Conservation (phyloP, 2,113 vertebrate species). For the Pterocles orientalis region DNA sequence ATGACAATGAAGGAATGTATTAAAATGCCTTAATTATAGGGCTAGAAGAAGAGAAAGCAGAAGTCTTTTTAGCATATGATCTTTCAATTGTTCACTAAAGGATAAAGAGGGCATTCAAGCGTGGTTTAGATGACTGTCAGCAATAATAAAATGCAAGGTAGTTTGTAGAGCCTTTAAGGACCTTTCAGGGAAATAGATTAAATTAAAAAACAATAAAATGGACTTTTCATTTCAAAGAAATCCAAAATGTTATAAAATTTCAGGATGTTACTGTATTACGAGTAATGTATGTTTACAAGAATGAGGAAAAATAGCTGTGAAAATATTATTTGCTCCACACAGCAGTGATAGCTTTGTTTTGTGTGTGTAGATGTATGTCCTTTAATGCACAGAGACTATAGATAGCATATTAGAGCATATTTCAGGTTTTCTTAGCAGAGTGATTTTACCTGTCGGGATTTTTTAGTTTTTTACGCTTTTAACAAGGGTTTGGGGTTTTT, state of each 20-base stretch:
- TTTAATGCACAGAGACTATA: background rate
- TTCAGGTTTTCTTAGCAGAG: background rate
- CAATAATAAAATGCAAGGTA: slow-evolving; percentile 75
- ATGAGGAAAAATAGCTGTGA: slow-evolving; percentile 40
- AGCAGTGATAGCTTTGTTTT: slow-evolving; percentile 55
- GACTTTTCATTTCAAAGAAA: slow-evolving; percentile 71
- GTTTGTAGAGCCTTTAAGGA: slow-evolving; percentile 72
- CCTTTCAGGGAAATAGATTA: slow-evolving; percentile 72
- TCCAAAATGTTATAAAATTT: slow-evolving; percentile 73
- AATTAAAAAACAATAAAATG: slow-evolving; percentile 78
- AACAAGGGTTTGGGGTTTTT: background rate
- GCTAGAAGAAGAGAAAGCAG: slow-evolving; percentile 68
- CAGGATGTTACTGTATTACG: slow-evolving; percentile 55
- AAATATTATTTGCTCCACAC: slow-evolving; percentile 37
- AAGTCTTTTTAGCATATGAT: slow-evolving; percentile 76
- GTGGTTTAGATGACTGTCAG: slow-evolving; percentile 77
- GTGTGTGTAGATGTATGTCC: background rate
- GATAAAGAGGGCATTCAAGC: slow-evolving; percentile 79
- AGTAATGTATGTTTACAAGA: slow-evolving; percentile 25
- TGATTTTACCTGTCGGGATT: background rate
- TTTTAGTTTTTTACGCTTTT: background rate
- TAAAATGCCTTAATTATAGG: slow-evolving; percentile 78
- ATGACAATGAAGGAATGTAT: slow-evolving; percentile 68
- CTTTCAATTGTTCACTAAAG: slow-evolving; percentile 79
- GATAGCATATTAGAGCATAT: background rate